phyloP scores from a whole-genome alignment of 2,797 vertebrate species.

The Perodicticus potto region DNA sequence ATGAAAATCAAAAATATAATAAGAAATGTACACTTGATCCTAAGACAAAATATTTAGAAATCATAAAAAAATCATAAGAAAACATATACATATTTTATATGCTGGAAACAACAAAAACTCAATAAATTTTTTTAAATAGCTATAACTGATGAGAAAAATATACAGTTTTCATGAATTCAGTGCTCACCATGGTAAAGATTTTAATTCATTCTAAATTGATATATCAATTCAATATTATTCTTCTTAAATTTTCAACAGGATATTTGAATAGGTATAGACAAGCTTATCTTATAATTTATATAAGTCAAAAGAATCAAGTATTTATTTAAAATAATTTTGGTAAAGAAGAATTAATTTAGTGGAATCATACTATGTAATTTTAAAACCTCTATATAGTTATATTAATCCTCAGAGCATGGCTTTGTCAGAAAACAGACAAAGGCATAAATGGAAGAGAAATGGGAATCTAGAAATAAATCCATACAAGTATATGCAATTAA shows the following conservation, averaged over 20 bases:
- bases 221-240: too few relatives aligned
- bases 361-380: neutral
- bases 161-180: neutral
- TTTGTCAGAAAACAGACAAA: neutral
- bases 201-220: neutral
- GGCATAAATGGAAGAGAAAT: neutral
- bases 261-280: neutral
- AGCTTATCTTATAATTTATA: neutral
- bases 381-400: too few relatives aligned
- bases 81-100: neutral
- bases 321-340: neutral
- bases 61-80: neutral
- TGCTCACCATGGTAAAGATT: neutral
- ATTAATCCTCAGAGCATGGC: neutral
- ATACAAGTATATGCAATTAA: neutral
- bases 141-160: neutral
- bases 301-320: neutral
- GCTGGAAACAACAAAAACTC: neutral
- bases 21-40: neutral
- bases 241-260: neutral
- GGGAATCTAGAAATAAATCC: neutral
- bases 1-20: neutral
- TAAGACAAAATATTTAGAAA: neutral
- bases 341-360: neutral
- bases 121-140: neutral